Evolutionary conservation across 2,113 vertebrate species (phyloP), one percentile per base, ranked within the genome.

Genomic region (Saccopteryx bilineata): DNA sequence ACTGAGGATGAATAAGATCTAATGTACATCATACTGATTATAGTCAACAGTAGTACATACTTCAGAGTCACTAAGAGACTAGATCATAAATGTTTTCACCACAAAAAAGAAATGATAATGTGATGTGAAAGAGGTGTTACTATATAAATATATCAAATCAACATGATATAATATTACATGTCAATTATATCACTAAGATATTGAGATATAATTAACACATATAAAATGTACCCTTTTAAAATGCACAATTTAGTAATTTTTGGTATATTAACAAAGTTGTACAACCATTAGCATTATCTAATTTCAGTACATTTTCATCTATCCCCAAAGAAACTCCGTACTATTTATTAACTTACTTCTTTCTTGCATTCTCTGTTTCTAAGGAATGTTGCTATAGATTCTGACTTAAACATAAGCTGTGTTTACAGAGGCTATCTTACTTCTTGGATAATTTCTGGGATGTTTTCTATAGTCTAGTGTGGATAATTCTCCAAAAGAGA

Each of bases 301-400:
- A 81, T 91, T 81, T 5, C 54, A 81, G 76, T 48, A 80, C 52
- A 50, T 71, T 69, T 90, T 81, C 88, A 69, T 69, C 21, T 63
- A 39, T 46, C 28, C 39, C 13, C 1, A 58, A 71, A 80, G 76
- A 81, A 81, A 90, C 26, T 21, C 12, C 26, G 24, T 81, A n/a
- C 13, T 18, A 31, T 83, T 74, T 54, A 83, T 24, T 83, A 21
- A 56, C 50, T 79, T 48, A 74, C 4, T 75, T 54, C 46, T 74
- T 2, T 91, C 74, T 74, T 31, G 63, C 1, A 2, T 72, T 74
- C 46, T 88, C 23, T 83, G 8, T 83, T 58, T 76, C 71, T 58
- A 48, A 58, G 26, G 13, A 28, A 66, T 76, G 58, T 91, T 60
- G 13, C n/a, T 56, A 17, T 24, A 39, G 75, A 14, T n/a, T 81